A percentile compares a stretch with the other conserved stretches of the same genome.
These are phyloP conservation scores for Meloe dianella DNA, from an alignment of 2,888 invertebrate species.

Conservation along the genomic window DNA sequence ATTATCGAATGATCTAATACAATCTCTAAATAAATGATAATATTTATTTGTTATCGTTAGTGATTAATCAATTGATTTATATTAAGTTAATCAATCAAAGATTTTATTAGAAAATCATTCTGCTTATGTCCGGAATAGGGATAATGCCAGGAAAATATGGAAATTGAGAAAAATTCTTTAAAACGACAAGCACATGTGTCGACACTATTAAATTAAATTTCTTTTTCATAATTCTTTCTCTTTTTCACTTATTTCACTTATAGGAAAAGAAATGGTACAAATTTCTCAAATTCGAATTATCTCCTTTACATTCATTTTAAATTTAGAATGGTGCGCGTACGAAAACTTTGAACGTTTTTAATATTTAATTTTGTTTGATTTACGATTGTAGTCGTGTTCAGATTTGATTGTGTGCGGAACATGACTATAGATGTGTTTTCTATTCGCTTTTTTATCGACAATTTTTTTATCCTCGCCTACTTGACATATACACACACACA, in stretches of 20 bases:
- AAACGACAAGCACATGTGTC: slow-evolving; percentile 61
- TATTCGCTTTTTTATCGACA: slow-evolving; percentile 30
- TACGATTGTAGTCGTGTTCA: slow-evolving; percentile 59
- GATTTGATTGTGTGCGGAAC: slow-evolving; percentile 43
- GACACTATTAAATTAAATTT: slow-evolving; percentile 60
- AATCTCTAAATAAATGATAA: no score
- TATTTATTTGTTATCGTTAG: no score
- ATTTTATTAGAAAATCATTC: slow-evolving; percentile 13
- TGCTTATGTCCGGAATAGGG: slow-evolving; percentile 30
- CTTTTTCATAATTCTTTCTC: slow-evolving; percentile 33
- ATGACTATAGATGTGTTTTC: slow-evolving; percentile 20
- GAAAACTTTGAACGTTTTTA: slow-evolving; percentile 60
- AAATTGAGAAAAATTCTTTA: slow-evolving; percentile 54
- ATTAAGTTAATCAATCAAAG: slow-evolving; percentile 5
- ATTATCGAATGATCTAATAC: background rate
- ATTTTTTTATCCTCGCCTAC: background rate
- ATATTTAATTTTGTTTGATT: slow-evolving; percentile 62
- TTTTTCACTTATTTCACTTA: slow-evolving; percentile 46
- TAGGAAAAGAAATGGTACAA: slow-evolving; percentile 58
- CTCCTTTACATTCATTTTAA: slow-evolving; percentile 62
- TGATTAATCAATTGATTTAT: background rate
- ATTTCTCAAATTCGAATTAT: slow-evolving; percentile 62
- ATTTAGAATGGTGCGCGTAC: slow-evolving; percentile 57
- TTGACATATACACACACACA: background rate
- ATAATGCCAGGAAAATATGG: slow-evolving; percentile 48